A percentile compares a stretch with the other conserved stretches of the same genome.
Evolutionary conservation across 2,113 vertebrate species (phyloP).

Genomic region (Hiodon tergisus): DNA sequence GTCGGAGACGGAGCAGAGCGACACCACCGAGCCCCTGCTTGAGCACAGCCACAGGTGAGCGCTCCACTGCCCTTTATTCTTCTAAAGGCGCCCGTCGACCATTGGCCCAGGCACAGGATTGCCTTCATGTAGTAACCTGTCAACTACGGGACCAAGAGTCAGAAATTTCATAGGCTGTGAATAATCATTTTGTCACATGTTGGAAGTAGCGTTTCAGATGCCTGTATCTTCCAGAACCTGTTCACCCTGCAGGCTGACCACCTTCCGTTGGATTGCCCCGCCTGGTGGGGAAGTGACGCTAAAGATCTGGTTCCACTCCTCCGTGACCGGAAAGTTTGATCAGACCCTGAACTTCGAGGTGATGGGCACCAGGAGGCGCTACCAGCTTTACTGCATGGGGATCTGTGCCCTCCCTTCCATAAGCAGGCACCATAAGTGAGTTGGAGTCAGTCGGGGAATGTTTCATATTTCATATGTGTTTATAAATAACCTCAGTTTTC

Average conservation of each 20-base stretch:
- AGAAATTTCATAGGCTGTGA: too few relatives aligned
- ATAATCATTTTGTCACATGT: too few relatives aligned
- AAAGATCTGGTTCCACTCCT: conserved; percentile 69
- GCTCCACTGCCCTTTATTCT: not conserved
- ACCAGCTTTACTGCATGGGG: conserved; percentile 72
- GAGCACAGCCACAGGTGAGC: conserved; percentile 59
- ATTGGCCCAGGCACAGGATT: too few relatives aligned
- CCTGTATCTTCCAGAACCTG: not conserved
- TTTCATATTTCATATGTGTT: too few relatives aligned
- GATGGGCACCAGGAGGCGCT: conserved; percentile 62
- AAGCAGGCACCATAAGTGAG: conserved; percentile 71
- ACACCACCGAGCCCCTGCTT: not conserved
- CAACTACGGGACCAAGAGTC: too few relatives aligned
- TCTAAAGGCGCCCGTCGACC: not conserved
- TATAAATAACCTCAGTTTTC: too few relatives aligned
- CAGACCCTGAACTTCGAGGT: conserved; percentile 78
- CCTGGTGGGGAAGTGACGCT: conserved; percentile 59
- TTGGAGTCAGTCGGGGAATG: conserved; percentile 7
- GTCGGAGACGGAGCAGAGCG: conserved; percentile 40
- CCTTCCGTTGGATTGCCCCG: conserved; percentile 78
- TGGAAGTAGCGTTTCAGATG: too few relatives aligned
- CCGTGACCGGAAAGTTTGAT: conserved; percentile 59
- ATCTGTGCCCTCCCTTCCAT: conserved; percentile 74
- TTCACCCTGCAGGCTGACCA: conserved; percentile 48
- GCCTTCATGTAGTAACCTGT: too few relatives aligned